Base-by-base conservation (phyloP, 2,888 invertebrate species). In the Tetragnatha montana region DNA sequence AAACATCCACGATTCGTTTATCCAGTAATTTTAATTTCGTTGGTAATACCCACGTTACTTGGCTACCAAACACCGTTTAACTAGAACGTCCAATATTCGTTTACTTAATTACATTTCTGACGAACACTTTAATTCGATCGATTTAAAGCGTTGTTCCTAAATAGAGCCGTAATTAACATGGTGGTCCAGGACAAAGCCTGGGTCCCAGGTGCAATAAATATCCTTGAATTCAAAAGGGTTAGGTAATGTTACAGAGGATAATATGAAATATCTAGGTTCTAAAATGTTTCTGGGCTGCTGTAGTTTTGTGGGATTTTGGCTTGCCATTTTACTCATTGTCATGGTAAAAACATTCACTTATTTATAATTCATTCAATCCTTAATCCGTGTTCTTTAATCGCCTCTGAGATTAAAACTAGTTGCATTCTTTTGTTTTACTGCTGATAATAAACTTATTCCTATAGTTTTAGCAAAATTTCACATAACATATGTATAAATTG, bases 51-150 rank as follows among this genome's bases (percentile, higher is more conserved):
- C 71, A 71, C 21, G 71, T 6, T 51, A 17, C 12, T 51, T 19
- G 6, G 17, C 51, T 78, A 78, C 21, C 60, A 51, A 80, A 80
- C 68, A 80, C 47, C 69, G 49, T 60, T 49, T 51, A 71, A 50
- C 71, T 81, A 71, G 73, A 81, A 50, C 49, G 50, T 22, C 17
- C 22, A 73, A 81, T 71, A 78, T 78, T 81, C 71, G 71, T 51
- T 21, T 49, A 12, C 81, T 81, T 81, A 81, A 81, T 81, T 81
- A 51, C 70, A 81, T 22, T 81, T 81, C 19, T 81, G 71, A n/a
- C 81, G 70, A 73, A 50, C 73, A 51, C 71, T 81, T 81, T 71
- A 73, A 81, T 81, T 69, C 71, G 71, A 81, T 81, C 81, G 71
- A 50, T 49, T 19, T 22, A 49, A 7, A 81, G 50, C 8, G 19